Base-by-base conservation (phyloP, 2,797 vertebrate species). In the Helarctos malayanus region DNA sequence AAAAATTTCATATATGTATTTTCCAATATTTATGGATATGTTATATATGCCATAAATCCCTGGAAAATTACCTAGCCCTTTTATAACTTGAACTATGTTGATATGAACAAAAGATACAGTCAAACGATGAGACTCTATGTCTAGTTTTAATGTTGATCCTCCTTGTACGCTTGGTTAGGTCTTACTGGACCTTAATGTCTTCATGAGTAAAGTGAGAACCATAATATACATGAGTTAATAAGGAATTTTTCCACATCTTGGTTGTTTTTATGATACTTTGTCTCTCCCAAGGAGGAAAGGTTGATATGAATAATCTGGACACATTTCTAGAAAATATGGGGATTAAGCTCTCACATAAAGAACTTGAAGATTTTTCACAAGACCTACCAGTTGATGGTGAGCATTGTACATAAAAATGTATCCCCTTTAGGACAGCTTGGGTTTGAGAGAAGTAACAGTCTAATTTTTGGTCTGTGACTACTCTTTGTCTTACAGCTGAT, bases 371-470 rank as follows among this genome's bases (percentile, higher is more conserved):
- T 35, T 96, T 98, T 68, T 61, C 25, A n/a, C 25, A 96, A 65
- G 75, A 83, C 41, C 54, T 98, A 38, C 75, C 93, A 47, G 41
- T 95, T 81, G 85, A 97, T 81, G 97, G 98, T 98, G 45, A 97
- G 94, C 27, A 49, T 71, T 65, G 12, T 16, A 89, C 54, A 81
- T 57, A 29, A 84, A 57, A 96, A 92, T 78, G 3, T 83, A 19
- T 54, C 41, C 14, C 10, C 57, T 82, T 84, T 23, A 84, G 25
- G 47, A 65, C 10, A 79, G 11, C 38, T 76, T 89, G 41, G 57
- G 32, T 78, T 91, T 95, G 71, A 71, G 41, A 41, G 27, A 35
- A 41, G 63, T 13, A 86, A n/a, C 32, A 75, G 19, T 25, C 41
- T 91, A 25, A 56, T 54, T 93, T 27, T 79, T 73, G 29, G 1